phyloP scores from a whole-genome alignment of 1,140 invertebrate species.

The Microplitis demolitor region DNA sequence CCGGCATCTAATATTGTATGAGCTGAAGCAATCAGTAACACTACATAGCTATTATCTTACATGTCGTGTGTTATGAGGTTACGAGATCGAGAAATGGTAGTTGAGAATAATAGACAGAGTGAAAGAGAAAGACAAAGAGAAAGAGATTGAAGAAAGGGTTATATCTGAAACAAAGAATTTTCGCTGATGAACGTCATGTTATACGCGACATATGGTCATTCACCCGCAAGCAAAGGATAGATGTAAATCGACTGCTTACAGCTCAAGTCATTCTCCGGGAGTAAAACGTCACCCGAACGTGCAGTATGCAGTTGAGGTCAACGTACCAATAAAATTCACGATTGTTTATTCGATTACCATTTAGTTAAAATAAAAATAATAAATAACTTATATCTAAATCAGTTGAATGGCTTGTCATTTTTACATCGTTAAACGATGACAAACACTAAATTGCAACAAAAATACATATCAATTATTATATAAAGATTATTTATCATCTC shows the following conservation, averaged over 20 bases:
- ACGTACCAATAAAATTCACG: slow-evolving; percentile 44
- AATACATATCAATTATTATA: too few relatives aligned
- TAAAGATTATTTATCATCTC: too few relatives aligned
- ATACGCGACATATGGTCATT: slow-evolving; percentile 21
- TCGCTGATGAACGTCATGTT: slow-evolving; percentile 5
- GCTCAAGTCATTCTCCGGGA: slow-evolving; percentile 24
- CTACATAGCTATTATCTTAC: slow-evolving; percentile 16
- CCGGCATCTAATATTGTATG: slow-evolving; percentile 10
- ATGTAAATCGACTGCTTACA: slow-evolving; percentile 40
- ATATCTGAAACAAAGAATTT: slow-evolving; percentile 9
- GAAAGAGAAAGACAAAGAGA: not conserved
- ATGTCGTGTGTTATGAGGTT: slow-evolving; percentile 6
- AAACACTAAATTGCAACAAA: too few relatives aligned
- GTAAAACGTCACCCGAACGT: slow-evolving; percentile 34
- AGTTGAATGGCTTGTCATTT: not conserved
- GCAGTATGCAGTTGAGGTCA: slow-evolving; percentile 39
- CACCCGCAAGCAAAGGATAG: slow-evolving; percentile 24
- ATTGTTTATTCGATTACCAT: slow-evolving; percentile 38
- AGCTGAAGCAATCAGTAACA: slow-evolving; percentile 6
- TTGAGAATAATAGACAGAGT: not conserved
- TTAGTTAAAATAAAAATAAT: not conserved
- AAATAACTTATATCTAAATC: not conserved
- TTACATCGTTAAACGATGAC: too few relatives aligned
- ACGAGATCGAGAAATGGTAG: not conserved
- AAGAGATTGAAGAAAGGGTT: not conserved